These are phyloP conservation scores for Aphidoletes aphidimyza DNA, from an alignment of 2,888 invertebrate species.

Conservation along the genomic window DNA sequence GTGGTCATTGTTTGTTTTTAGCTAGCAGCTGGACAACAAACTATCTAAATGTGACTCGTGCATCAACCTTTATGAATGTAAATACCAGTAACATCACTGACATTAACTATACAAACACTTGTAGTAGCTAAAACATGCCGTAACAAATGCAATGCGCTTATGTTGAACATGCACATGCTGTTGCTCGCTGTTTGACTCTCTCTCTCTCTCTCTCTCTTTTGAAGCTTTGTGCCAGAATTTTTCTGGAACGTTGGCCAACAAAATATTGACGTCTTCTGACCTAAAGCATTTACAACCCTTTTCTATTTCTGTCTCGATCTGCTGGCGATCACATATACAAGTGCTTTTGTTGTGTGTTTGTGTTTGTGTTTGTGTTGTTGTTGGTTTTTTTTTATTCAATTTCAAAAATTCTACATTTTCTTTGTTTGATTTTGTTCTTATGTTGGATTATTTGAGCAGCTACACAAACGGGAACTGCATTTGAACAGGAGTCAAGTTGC, in stretches of 20 bases:
- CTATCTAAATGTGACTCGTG: conserved; percentile 8
- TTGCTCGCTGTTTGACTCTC: conserved; percentile 3
- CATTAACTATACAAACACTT: not conserved
- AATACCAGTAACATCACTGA: not conserved
- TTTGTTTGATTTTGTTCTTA: conserved; percentile 14
- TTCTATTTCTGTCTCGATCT: not conserved
- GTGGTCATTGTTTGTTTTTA: conserved; percentile 19
- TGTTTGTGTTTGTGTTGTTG: not conserved
- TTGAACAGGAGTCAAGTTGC: not conserved
- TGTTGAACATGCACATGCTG: not conserved
- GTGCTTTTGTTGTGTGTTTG: not conserved
- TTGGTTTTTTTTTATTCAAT: not conserved
- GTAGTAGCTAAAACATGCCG: not conserved
- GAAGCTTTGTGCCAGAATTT: not conserved
- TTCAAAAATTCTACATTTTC: not conserved
- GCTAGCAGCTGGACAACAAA: not conserved
- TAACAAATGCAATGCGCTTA: not conserved
- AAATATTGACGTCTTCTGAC: not conserved
- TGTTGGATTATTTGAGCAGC: not conserved
- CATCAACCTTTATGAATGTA: not conserved
- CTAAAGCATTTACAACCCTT: not conserved
- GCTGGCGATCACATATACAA: not conserved
- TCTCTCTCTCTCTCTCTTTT: not conserved
- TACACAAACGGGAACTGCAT: not conserved
- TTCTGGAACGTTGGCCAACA: not conserved